Conservation (phyloP, 2,797 vertebrate species). For the Micrastur ruficollis region DNA sequence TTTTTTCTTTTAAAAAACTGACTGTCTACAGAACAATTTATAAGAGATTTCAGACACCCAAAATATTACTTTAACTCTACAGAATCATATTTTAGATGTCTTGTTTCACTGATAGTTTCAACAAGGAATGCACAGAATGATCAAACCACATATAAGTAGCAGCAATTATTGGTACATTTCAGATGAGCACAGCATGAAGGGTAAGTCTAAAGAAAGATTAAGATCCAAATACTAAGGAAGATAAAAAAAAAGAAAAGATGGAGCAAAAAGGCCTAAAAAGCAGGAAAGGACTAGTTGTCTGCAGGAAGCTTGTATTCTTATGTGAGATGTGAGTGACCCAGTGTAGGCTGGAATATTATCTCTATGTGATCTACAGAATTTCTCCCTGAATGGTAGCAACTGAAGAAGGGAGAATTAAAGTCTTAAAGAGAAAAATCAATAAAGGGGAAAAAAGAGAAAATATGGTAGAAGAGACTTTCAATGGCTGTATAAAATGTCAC, state of each 20-base stretch:
- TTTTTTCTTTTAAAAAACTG: conserved; percentile 38
- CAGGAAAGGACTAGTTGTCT: conserved; percentile 69
- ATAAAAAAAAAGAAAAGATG: conserved; percentile 52
- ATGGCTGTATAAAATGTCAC: conserved; percentile 40
- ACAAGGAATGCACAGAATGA: conserved; percentile 70
- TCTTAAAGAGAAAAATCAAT: conserved; percentile 78
- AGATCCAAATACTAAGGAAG: conserved; percentile 73
- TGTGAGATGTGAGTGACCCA: conserved; percentile 67
- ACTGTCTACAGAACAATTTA: conserved; percentile 35
- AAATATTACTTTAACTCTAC: conserved; percentile 57
- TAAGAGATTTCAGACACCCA: conserved; percentile 40
- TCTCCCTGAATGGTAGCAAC: conserved; percentile 71
- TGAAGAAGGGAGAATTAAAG: conserved; percentile 76
- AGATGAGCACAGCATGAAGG: conserved; percentile 73
- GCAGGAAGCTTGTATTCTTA: conserved; percentile 75
- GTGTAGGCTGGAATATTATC: conserved; percentile 69
- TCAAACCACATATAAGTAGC: conserved; percentile 68
- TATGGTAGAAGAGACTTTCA: conserved; percentile 52
- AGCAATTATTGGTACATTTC: conserved; percentile 79
- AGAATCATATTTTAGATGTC: conserved; percentile 58
- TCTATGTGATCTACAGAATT: conserved; percentile 74
- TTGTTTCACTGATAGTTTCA: conserved; percentile 62
- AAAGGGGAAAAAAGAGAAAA: conserved; percentile 50
- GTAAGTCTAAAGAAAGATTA: conserved; percentile 75
- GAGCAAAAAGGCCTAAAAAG: conserved; percentile 67